Evolutionary conservation across 2,888 invertebrate genomes (phyloP).

Genomic region (Pantelozetes paolii): DNA sequence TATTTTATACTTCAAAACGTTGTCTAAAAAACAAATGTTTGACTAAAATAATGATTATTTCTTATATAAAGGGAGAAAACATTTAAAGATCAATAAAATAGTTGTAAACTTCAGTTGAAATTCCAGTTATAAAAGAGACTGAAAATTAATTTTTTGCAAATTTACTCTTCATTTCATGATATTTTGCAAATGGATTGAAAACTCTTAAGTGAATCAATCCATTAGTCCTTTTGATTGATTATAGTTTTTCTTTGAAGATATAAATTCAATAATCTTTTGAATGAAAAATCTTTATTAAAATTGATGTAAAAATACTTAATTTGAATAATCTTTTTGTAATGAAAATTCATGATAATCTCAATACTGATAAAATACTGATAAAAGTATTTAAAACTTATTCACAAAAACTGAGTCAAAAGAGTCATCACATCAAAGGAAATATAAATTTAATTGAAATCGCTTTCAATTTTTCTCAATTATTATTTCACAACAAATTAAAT

Average conservation of each 20-base stretch:
- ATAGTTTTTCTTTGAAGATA: background rate
- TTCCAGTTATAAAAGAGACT: background rate
- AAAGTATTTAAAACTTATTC: too few species aligned
- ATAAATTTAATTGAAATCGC: too few species aligned
- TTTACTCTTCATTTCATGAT: background rate
- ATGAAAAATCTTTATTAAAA: background rate
- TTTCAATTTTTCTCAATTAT: too few species aligned
- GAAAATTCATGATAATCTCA: background rate
- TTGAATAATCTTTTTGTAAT: background rate
- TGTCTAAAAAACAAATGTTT: background rate
- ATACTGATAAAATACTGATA: background rate
- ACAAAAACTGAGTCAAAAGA: too few species aligned
- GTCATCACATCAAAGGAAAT: too few species aligned
- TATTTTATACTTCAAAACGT: background rate
- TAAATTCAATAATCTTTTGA: background rate
- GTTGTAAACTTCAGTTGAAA: background rate
- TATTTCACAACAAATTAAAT: too few species aligned
- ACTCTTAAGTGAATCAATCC: background rate
- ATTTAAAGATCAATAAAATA: slow-evolving; percentile 30
- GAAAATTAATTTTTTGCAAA: background rate
- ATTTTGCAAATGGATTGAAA: background rate
- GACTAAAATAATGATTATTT: background rate
- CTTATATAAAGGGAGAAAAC: background rate
- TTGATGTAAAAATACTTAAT: background rate
- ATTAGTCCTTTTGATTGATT: background rate